Evolutionary conservation across 2,797 vertebrate species (phyloP), one percentile per base, ranked within the genome.

Genomic region (Poecilia gillii): DNA sequence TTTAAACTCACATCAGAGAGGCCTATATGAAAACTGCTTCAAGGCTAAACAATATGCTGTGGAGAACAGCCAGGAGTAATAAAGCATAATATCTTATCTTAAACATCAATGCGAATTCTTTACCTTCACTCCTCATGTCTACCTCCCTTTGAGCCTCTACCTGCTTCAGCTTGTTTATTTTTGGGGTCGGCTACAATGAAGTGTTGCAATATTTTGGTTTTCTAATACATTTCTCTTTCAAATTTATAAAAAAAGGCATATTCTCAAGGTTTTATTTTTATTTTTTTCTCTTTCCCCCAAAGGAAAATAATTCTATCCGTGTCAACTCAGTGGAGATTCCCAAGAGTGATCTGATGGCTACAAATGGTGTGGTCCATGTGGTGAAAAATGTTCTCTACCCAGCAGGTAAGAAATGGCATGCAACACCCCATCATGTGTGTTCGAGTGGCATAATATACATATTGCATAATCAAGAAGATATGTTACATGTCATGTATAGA

Each of bases 331-430:
- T 99, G 85, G 94, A 96, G 74, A 95, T 98, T 74, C 96, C 95
- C 71, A 87, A 97, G 86, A 90, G 95, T 64, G 99, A 99, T 93
- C 92, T 98, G 75, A 98, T 99, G 98, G 97, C 97, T 70, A 98
- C 96, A 41, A 99, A 99, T 12, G 99, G 99, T 28, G 99, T 99
- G 16, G 95, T 99, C 93, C 98, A 99, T 33, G 95, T 98, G 20
- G 95, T 99, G 82, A 97, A 98, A 88, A 97, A 97, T 80, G 92
- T 99, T n/a, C 96, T 99, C 1, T 99, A 98, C 84, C 99, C 99
- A 46, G 95, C 92, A 87, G 97, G 99, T 99, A 74, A 92, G 92
- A 73, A 28, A 4, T 49, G 25, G 49, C 46, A 14, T 16, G 16
- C 5, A 53, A 3, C 3, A 31, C 8, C 12, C 23, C 13, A 73